phyloP scores from a whole-genome alignment of 2,797 vertebrate genomes.

The Alfaro cultratus region DNA sequence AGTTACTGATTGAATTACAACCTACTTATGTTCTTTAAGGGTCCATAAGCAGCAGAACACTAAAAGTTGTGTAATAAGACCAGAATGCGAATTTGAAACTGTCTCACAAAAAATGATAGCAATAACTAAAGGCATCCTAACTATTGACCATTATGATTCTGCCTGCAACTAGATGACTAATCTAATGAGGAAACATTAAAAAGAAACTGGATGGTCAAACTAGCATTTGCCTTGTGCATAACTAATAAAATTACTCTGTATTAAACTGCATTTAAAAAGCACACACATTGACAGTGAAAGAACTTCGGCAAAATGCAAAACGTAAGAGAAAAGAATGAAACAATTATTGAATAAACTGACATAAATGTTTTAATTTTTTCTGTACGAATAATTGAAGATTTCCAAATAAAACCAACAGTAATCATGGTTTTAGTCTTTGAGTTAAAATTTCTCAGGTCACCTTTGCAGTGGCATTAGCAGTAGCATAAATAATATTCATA shows the following conservation, averaged over 20 bases:
- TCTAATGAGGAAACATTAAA: neutral
- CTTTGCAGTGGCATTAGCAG: neutral
- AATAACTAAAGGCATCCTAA: neutral
- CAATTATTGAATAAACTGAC: neutral
- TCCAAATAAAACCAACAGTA: neutral
- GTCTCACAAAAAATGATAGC: neutral
- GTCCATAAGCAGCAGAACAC: conserved; percentile 3
- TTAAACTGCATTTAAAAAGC: neutral
- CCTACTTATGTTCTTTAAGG: too few species aligned
- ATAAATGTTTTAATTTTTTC: neutral
- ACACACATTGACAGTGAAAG: neutral
- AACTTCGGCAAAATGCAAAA: neutral
- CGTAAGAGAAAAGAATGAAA: neutral
- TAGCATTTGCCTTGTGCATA: neutral
- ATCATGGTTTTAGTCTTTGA: neutral
- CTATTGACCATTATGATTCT: neutral
- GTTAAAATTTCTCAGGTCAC: neutral
- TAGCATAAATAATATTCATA: neutral
- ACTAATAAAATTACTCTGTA: neutral
- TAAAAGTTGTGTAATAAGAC: neutral
- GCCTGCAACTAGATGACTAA: neutral
- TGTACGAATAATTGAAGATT: neutral
- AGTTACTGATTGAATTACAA: conserved; percentile 18
- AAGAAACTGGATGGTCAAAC: neutral
- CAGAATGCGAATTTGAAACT: neutral